Evolutionary conservation across 2,888 invertebrate genomes (phyloP).

Genomic region (Baronia brevicornis): DNA sequence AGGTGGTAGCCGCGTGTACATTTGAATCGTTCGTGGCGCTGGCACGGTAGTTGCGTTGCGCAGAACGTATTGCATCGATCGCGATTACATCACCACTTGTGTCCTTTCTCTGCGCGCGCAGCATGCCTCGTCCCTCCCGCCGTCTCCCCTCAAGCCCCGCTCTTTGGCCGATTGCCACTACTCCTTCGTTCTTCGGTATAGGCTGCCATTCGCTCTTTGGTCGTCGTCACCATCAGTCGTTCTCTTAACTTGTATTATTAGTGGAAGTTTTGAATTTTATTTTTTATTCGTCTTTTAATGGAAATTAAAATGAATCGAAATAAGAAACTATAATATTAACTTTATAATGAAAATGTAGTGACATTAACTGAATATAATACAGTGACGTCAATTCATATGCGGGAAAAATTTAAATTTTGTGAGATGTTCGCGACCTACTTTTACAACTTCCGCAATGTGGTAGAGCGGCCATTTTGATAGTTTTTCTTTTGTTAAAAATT

Average conservation of each 20-base stretch:
- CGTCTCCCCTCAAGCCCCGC: conserved; percentile 35
- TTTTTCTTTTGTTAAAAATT: conserved; percentile 19
- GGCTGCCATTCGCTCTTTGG: conserved; percentile 65
- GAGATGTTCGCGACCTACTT: conserved; percentile 62
- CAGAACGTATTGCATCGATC: conserved; percentile 61
- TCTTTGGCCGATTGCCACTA: conserved; percentile 41
- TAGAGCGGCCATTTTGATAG: conserved; percentile 48
- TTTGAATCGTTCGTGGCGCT: conserved; percentile 13
- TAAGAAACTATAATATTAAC: conserved; percentile 12
- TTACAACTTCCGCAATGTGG: conserved; percentile 63
- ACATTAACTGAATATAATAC: too few species aligned
- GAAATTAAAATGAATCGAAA: conserved; percentile 21
- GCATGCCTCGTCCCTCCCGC: conserved; percentile 33
- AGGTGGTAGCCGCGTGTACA: conserved; percentile 15
- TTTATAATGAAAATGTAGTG: too few species aligned
- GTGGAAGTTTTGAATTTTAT: conserved; percentile 49
- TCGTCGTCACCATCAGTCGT: conserved; percentile 48
- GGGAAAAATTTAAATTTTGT: conserved; percentile 37
- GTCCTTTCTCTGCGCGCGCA: conserved; percentile 74
- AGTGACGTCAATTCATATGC: too few species aligned
- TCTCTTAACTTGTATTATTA: conserved; percentile 30
- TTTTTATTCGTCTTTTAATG: conserved; percentile 22
- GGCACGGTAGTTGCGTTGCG: conserved; percentile 37
- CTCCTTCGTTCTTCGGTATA: conserved; percentile 42
- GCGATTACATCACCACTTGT: conserved; percentile 71